Evolutionary conservation across 2,113 vertebrate genomes (phyloP).

Genomic region (Pardalotus punctatus): DNA sequence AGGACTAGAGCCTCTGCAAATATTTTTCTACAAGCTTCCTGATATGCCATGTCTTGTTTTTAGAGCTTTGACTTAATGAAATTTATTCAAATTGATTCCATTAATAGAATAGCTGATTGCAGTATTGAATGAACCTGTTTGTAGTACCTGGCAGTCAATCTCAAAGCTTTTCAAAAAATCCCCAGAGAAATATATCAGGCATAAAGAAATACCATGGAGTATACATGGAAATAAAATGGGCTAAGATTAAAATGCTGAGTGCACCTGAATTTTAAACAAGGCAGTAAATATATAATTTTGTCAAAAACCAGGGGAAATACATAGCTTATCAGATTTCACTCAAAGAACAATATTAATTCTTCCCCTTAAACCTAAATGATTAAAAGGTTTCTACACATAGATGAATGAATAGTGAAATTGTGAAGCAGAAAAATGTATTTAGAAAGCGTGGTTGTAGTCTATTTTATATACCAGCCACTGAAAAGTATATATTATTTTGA

Average conservation of each 20-base stretch:
- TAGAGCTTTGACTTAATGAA: background rate
- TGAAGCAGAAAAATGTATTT: background rate
- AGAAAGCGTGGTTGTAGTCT: background rate
- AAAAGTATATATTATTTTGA: background rate
- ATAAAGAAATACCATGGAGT: background rate
- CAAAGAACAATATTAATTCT: background rate
- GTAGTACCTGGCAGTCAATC: constrained; percentile 40
- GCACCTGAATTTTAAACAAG: background rate
- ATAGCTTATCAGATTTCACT: background rate
- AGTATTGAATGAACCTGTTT: constrained; percentile 38
- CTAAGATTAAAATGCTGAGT: constrained; percentile 2
- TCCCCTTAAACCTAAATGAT: background rate
- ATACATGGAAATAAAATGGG: constrained; percentile 7
- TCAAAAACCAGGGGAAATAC: background rate
- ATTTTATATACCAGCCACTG: background rate
- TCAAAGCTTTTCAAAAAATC: constrained; percentile 29
- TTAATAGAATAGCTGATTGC: constrained; percentile 51
- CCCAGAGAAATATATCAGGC: constrained; percentile 21
- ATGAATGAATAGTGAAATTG: background rate
- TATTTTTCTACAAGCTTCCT: background rate
- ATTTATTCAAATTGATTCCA: constrained; percentile 51
- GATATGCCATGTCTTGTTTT: background rate
- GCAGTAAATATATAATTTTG: background rate
- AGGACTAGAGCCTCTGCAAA: background rate
- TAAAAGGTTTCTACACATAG: background rate